A percentile compares a stretch with the other conserved stretches of the same genome.
Evolutionary conservation across 2,888 invertebrate genomes (phyloP).

Genomic region (Drosophila percnosoma): DNA sequence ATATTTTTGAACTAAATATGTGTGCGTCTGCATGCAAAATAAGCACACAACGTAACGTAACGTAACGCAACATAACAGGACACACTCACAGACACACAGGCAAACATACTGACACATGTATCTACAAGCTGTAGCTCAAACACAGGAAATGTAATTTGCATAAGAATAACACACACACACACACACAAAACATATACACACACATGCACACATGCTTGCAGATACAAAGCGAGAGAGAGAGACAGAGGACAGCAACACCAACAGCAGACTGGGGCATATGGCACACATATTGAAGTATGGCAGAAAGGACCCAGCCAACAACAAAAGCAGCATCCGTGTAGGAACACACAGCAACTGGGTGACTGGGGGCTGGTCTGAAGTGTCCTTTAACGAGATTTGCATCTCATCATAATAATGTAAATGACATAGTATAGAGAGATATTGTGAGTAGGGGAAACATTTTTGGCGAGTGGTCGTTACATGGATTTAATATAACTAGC

Average conservation of each 20-base stretch:
- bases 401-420: constrained; percentile 78
- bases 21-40: constrained; percentile 68
- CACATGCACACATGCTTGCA: constrained; percentile 4
- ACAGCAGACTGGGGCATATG: constrained; percentile 62
- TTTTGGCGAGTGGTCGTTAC: constrained; percentile 57
- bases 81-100: constrained; percentile 7
- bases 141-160: constrained; percentile 80
- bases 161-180: constrained; percentile 70
- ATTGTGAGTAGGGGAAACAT: constrained; percentile 23
- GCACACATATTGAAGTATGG: constrained; percentile 77
- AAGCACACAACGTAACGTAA: constrained; percentile 31
- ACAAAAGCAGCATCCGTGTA: constrained; percentile 32
- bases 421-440: constrained; percentile 57
- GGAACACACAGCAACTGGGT: constrained; percentile 29
- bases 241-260: constrained; percentile 17
- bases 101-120: constrained; percentile 63
- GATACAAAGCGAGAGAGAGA: constrained; percentile 15
- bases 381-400: constrained; percentile 79
- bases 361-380: constrained; percentile 58
- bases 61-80: constrained; percentile 13
- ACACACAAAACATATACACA: constrained; percentile 20
- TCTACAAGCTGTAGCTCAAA: constrained; percentile 79
- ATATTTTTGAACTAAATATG: constrained; percentile 72
- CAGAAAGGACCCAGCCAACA: constrained; percentile 53
- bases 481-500: constrained; percentile 65